A percentile compares a stretch with the other conserved stretches of the same genome.
These are phyloP conservation scores for Euclidia mi DNA, from an alignment of 2,888 invertebrate species.

Conservation along the genomic window DNA sequence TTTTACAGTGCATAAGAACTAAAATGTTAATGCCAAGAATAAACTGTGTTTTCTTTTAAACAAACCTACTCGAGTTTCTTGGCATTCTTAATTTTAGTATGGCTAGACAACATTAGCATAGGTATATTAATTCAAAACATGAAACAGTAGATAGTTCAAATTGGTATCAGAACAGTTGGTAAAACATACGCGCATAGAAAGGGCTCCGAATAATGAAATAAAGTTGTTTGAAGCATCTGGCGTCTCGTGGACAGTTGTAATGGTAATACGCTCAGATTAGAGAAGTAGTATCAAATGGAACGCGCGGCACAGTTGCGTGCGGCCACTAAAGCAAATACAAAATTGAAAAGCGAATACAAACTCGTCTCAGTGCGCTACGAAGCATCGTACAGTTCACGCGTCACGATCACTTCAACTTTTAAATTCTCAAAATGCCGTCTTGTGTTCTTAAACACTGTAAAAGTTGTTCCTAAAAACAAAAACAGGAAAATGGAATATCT, in stretches of 20 bases:
- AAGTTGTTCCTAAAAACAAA: too few relatives aligned
- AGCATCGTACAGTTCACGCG: too few relatives aligned
- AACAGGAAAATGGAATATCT: too few relatives aligned
- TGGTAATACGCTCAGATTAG: too few relatives aligned
- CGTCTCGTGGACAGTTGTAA: slow-evolving; percentile 85
- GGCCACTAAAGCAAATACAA: too few relatives aligned
- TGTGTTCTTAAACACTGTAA: too few relatives aligned
- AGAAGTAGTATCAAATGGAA: too few relatives aligned
- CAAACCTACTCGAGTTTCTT: background rate
- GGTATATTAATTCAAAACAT: slow-evolving; percentile 23
- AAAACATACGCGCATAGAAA: slow-evolving; percentile 60
- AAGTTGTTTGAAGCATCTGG: slow-evolving; percentile 87
- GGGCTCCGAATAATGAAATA: slow-evolving; percentile 75
- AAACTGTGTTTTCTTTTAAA: background rate
- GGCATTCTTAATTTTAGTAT: slow-evolving; percentile 2
- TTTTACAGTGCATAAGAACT: slow-evolving; percentile 27
- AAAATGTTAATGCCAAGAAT: slow-evolving; percentile 22
- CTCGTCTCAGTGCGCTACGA: too few relatives aligned
- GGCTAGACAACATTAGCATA: slow-evolving; percentile 11
- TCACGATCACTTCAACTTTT: too few relatives aligned
- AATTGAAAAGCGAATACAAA: too few relatives aligned
- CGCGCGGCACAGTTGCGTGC: too few relatives aligned
- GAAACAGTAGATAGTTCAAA: slow-evolving; percentile 42
- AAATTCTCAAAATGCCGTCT: too few relatives aligned
- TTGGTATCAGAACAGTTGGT: slow-evolving; percentile 49